Evolutionary conservation across 2,797 vertebrate species (phyloP).

Genomic region (Poeciliopsis infans): DNA sequence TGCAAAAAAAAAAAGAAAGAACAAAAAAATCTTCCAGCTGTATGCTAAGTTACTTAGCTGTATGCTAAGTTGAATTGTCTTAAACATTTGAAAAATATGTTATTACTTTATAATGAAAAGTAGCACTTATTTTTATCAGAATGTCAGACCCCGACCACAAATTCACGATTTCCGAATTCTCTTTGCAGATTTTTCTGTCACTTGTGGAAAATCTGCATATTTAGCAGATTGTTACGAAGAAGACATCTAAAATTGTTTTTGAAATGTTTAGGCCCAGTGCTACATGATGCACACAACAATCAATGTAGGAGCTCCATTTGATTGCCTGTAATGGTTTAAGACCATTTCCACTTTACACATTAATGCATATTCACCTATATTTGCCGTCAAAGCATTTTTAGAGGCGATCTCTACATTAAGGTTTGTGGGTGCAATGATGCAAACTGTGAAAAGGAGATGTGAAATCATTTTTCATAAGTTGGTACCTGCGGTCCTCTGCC

Average conservation of each 20-base stretch:
- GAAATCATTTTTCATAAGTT: not conserved
- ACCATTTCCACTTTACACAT: not conserved
- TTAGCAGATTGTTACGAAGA: not conserved
- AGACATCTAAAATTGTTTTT: not conserved
- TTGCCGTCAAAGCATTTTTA: not conserved
- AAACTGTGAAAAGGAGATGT: not conserved
- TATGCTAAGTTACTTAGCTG: not conserved
- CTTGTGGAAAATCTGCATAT: not conserved
- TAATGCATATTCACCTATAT: not conserved
- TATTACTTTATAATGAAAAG: not conserved
- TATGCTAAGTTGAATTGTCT: not conserved
- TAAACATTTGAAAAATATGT: not conserved
- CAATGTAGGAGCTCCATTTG: not conserved
- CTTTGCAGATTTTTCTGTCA: not conserved
- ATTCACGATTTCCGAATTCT: too few relatives aligned
- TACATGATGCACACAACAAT: not conserved
- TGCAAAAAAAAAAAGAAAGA: too few relatives aligned
- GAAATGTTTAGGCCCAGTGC: not conserved
- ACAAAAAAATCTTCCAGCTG: not conserved
- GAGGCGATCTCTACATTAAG: not conserved
- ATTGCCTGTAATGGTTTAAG: not conserved
- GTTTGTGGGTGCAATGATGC: not conserved
- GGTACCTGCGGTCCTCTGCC: conserved; percentile 1
- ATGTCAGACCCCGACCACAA: too few relatives aligned
- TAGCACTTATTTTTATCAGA: too few relatives aligned